Evolutionary conservation across 2,797 vertebrate species (phyloP).

Genomic region (Liparis tanakae): DNA sequence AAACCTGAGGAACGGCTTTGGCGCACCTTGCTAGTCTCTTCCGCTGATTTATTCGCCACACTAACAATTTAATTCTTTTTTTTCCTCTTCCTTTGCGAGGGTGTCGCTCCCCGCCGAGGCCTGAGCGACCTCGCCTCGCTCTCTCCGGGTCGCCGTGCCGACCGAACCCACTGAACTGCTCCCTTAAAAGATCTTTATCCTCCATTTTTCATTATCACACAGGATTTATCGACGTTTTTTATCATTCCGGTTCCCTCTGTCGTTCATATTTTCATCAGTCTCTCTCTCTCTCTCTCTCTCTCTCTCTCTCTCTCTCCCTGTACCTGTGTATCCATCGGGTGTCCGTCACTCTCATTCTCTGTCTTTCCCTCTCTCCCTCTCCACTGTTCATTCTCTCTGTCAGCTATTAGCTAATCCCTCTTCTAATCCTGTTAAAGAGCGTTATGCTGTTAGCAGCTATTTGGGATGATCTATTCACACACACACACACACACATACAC

Average conservation of each 20-base stretch:
- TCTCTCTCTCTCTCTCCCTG: constrained; percentile 17
- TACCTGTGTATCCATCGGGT: constrained; percentile 19
- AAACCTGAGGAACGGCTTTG: constrained; percentile 45
- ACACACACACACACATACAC: constrained; percentile 37
- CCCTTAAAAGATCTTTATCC: constrained; percentile 37
- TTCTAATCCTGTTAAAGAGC: constrained; percentile 86
- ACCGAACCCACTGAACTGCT: constrained; percentile 25
- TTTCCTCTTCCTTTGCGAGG: neutral
- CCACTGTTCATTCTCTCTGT: constrained; percentile 66
- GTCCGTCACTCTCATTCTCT: constrained; percentile 47
- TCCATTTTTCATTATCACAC: constrained; percentile 21
- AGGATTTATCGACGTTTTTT: constrained; percentile 31
- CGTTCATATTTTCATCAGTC: constrained; percentile 2
- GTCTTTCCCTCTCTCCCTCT: constrained; percentile 48
- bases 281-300: constrained; percentile 14
- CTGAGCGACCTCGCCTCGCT: constrained; percentile 16
- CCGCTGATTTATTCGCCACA: constrained; percentile 57
- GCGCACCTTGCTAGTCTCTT: constrained; percentile 40
- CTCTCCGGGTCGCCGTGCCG: constrained; percentile 25
- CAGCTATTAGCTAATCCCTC: constrained; percentile 84
- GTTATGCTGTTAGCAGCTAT: constrained; percentile 84
- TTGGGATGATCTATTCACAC: constrained; percentile 79
- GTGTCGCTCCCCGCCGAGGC: constrained; percentile 28
- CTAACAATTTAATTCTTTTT: constrained; percentile 26
- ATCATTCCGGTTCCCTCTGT: neutral